phyloP scores from a whole-genome alignment of 1,140 invertebrate species.

The Anoplophora glabripennis region DNA sequence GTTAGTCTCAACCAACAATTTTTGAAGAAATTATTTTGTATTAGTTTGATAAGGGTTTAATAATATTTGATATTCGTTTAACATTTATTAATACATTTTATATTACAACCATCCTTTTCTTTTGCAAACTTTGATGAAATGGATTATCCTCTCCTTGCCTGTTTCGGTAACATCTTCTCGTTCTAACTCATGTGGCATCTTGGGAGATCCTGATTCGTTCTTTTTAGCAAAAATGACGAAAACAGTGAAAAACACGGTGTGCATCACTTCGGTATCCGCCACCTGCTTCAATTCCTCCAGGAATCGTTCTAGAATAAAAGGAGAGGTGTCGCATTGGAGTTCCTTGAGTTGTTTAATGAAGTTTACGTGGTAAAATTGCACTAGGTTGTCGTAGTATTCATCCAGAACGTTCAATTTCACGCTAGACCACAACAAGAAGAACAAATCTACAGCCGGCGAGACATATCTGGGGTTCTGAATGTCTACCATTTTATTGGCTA shows the following conservation, averaged over 20 bases:
- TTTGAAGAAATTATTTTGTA: too few relatives aligned
- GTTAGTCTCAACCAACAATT: too few relatives aligned
- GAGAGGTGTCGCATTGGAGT: conserved; percentile 10
- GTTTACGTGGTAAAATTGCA: conserved; percentile 52
- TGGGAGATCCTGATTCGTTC: too few relatives aligned
- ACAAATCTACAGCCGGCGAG: conserved; percentile 56
- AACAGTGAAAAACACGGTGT: background rate
- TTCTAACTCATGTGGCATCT: background rate
- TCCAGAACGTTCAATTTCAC: conserved; percentile 47
- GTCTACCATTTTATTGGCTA: conserved; percentile 59
- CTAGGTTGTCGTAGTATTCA: conserved; percentile 50
- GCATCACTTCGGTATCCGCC: background rate
- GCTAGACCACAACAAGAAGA: conserved; percentile 59
- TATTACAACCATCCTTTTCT: background rate
- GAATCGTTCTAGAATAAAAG: conserved; percentile 18
- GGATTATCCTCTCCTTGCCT: background rate
- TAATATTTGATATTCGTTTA: too few relatives aligned
- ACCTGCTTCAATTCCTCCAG: conserved; percentile 11
- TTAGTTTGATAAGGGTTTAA: too few relatives aligned
- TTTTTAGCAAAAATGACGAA: background rate
- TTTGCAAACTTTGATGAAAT: background rate
- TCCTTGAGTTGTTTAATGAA: conserved; percentile 41
- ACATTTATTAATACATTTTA: too few relatives aligned
- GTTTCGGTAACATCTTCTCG: background rate
- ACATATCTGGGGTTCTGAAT: conserved; percentile 59